phyloP scores from a whole-genome alignment of 1,140 invertebrate species.

The Zelostemma sp. region DNA sequence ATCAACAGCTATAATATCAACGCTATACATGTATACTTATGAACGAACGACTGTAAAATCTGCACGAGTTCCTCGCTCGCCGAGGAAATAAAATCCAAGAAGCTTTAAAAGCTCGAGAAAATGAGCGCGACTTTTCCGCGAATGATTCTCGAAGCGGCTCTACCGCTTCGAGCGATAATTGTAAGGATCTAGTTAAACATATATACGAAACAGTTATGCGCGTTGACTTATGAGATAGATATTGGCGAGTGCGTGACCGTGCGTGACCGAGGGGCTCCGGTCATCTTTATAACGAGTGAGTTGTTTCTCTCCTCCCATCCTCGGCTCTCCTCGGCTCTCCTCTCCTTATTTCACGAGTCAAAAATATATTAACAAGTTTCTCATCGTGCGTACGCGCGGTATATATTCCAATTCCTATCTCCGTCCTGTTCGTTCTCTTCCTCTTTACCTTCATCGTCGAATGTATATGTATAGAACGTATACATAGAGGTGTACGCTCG shows the following conservation, averaged over 20 bases:
- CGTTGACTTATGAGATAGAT: slow-evolving; percentile 35
- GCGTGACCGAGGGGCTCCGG: slow-evolving; percentile 53
- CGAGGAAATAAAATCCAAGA: too few relatives aligned
- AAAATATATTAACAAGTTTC: slow-evolving; percentile 57
- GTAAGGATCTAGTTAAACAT: too few relatives aligned
- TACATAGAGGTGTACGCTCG: neutral
- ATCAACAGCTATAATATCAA: too few relatives aligned
- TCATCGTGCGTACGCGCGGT: slow-evolving; percentile 24
- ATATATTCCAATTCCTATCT: slow-evolving; percentile 37
- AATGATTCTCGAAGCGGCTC: too few relatives aligned
- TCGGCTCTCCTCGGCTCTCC: neutral
- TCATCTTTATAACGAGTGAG: slow-evolving; percentile 47
- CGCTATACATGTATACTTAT: too few relatives aligned
- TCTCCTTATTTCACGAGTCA: slow-evolving; percentile 40
- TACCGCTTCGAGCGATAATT: too few relatives aligned
- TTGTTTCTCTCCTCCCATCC: slow-evolving; percentile 39
- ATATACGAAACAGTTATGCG: slow-evolving; percentile 29
- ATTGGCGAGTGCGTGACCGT: slow-evolving; percentile 53
- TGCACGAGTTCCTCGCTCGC: too few relatives aligned
- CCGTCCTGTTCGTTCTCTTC: slow-evolving; percentile 8
- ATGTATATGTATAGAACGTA: too few relatives aligned
- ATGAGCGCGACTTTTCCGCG: too few relatives aligned
- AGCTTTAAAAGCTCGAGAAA: too few relatives aligned
- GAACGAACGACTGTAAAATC: too few relatives aligned
- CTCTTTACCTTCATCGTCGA: too few relatives aligned